Evolutionary conservation across 2,888 invertebrate genomes (phyloP), one percentile per base, ranked within the genome.

Genomic region (Cabera pusaria): DNA sequence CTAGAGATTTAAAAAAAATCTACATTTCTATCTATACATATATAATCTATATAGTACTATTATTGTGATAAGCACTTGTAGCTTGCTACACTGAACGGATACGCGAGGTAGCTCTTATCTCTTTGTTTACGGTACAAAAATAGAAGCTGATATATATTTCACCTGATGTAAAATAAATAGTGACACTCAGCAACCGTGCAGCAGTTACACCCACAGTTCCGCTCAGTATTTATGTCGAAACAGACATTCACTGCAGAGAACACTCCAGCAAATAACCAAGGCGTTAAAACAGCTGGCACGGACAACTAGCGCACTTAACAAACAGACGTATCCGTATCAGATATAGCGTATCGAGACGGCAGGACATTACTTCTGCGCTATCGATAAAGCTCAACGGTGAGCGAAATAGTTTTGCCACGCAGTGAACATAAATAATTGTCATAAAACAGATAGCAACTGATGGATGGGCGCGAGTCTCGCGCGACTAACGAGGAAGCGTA

Each of bases 341-440:
- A 85, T 86, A 83, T 69, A 76, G 81, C 75, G 71, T 84, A 87
- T 86, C 88, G 72, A 72, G 77, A 75, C 76, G 72, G 74, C 79
- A 74, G 73, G 77, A 82, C 87, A 88, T 86, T 85, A 88, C 81
- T 87, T 81, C 67, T 79, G 78, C 79, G 65, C 77, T 84, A 87
- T 88, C 87, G 87, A 88, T 86, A 85, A 87, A 82, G 86, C 88
- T 84, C 83, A 88, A 81, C 85, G 71, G 85, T 79, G 76, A 85
- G 85, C 78, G 84, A 82, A 86, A 87, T 86, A 86, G 84, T 82
- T 84, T 80, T 78, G 77, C 79, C 64, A 70, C 69, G 72, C 76
- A 68, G 77, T 63, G 70, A 80, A 81, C 85, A 87, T 88, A 88
- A 88, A 88, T 88, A 83, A 85, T 86, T 88, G 85, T 88, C 87